Base-by-base conservation (phyloP, 2,888 invertebrate species). In the Stenichneumon culpator region DNA sequence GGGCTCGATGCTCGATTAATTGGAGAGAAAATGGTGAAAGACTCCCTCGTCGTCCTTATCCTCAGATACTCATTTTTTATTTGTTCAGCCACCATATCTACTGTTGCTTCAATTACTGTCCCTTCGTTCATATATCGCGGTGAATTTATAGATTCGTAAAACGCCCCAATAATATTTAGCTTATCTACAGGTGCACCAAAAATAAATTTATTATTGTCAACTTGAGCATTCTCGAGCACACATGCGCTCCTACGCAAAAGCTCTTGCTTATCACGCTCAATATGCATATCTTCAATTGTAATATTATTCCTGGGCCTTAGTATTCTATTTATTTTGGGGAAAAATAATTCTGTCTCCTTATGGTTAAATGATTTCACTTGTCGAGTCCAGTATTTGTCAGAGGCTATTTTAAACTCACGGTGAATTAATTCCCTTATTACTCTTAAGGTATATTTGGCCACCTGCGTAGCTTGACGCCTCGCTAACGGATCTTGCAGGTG, bases 251-350 rank as follows among this genome's bases (percentile, higher is more conserved):
- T 11, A n/a, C 36, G 28, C 36, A 47, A 32, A 14, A 72, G 16
- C 7, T 32, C 11, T 0, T 11, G 36, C 32, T 28, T 72, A 3
- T 36, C 47, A 22, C 19, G 57, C 3, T 65, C 19, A 1, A 47
- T 52, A 14, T 63, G 44, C 2, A 67, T 32, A 5, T 70, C 44
- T 5, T 60, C 47, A 0, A 78, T 65, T 6, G 14, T 3, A 0
- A 69, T 28, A 4, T 19, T n/a, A 16, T 52, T 1, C 16, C 14
- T 81, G 0, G 79, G 75, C n/a, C 75, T 47, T 54, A 81, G 70
- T 16, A 83, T 3, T 63, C 57, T 70, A 39, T 84, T 86, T 0
- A 82, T 72, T 25, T 60, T 81, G 44, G 81, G 82, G 28, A 84
- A 79, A 47, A 86, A 86, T n/a, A 25, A 36, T 11, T 83, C 54